These are phyloP conservation scores for Pocillopora damicornis DNA, from an alignment of 64 coral and sea anemone species.

Conservation along the genomic window DNA sequence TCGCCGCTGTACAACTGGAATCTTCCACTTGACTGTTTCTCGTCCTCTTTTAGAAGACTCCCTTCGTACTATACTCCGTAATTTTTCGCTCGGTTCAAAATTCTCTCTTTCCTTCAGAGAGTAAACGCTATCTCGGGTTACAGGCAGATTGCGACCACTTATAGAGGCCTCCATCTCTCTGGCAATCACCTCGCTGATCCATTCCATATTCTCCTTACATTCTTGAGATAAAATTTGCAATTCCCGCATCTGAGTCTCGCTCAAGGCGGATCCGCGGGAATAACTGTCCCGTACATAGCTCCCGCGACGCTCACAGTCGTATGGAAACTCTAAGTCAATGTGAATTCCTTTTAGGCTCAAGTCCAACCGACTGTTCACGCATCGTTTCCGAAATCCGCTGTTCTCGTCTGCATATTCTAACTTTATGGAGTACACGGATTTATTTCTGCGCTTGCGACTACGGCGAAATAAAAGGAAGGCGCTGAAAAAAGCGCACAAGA, in stretches of 20 bases:
- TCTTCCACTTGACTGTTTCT: constrained; percentile 10
- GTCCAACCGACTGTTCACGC: constrained; percentile 64
- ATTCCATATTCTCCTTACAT: constrained; percentile 69
- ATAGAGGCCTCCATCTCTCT: constrained; percentile 56
- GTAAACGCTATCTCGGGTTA: constrained; percentile 39
- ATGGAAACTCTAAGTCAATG: constrained; percentile 77
- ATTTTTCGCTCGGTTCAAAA: constrained; percentile 69
- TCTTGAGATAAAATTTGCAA: constrained; percentile 63
- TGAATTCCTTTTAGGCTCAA: constrained; percentile 84
- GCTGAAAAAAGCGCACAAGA: constrained; percentile 15
- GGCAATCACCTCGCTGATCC: constrained; percentile 71
- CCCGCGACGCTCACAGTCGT: constrained; percentile 22
- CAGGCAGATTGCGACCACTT: constrained; percentile 17
- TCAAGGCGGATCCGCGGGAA: constrained; percentile 40
- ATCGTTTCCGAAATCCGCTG: constrained; percentile 20
- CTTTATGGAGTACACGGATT: constrained; percentile 65
- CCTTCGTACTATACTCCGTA: constrained; percentile 15
- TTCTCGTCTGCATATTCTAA: constrained; percentile 72
- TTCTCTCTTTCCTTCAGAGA: constrained; percentile 71
- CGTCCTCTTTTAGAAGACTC: constrained; percentile 57
- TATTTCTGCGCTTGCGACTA: constrained; percentile 44
- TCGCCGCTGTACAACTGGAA: constrained; percentile 5
- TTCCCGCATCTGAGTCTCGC: constrained; percentile 69
- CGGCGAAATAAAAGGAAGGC: constrained; percentile 46
- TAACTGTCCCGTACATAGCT: constrained; percentile 25